Evolutionary conservation across 2,113 vertebrate genomes (phyloP).

Genomic region (Sterrhoptilus dennistouni): DNA sequence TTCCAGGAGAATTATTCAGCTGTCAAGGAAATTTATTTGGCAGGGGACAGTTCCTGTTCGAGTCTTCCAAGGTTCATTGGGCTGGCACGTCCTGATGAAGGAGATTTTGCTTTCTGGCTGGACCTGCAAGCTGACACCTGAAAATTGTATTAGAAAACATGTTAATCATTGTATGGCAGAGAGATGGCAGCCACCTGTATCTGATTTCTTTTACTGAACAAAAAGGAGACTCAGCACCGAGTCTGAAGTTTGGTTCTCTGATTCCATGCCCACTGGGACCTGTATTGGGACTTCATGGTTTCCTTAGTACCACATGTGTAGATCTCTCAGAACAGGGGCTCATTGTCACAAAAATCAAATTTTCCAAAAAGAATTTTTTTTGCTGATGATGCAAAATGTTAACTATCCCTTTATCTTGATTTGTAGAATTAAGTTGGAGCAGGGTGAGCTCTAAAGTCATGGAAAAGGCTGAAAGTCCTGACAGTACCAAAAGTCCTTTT

Average conservation of each 20-base stretch:
- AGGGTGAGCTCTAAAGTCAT: neutral
- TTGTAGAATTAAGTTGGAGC: neutral
- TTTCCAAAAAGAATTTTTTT: neutral
- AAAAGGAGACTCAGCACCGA: neutral
- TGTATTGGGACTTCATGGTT: neutral
- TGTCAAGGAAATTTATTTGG: neutral
- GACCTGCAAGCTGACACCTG: neutral
- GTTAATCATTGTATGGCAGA: neutral
- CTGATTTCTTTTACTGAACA: neutral
- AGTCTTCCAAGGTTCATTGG: neutral
- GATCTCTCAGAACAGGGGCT: neutral
- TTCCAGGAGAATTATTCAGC: neutral
- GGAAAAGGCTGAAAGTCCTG: neutral
- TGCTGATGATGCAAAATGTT: neutral
- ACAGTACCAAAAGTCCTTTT: neutral
- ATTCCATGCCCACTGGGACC: neutral
- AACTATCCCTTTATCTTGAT: neutral
- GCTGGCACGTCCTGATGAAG: neutral
- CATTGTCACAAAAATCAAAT: neutral
- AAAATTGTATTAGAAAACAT: neutral
- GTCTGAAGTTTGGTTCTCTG: neutral
- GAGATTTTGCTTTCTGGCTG: neutral
- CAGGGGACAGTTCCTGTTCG: neutral
- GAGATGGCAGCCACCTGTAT: neutral
- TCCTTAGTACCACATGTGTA: neutral